These are phyloP conservation scores for Galleria mellonella DNA, from an alignment of 1,140 invertebrate genomes.

Conservation along the genomic window DNA sequence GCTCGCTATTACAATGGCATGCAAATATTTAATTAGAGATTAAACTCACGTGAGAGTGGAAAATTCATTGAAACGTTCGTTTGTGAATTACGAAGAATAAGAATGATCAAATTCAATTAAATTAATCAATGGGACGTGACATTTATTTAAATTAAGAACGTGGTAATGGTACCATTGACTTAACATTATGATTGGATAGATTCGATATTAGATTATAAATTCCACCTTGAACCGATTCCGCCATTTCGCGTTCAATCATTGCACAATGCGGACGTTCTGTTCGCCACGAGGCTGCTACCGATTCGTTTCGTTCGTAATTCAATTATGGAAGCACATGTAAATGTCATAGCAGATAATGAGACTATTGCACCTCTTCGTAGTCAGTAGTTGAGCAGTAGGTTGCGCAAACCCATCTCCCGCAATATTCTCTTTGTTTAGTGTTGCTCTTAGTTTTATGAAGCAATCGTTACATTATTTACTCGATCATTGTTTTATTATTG, in stretches of 20 bases:
- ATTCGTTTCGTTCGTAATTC: conserved; percentile 46
- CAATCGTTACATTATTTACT: conserved; percentile 23
- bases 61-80: no score
- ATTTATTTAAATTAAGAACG: conserved; percentile 8
- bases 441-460: conserved; percentile 19
- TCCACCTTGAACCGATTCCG: conserved; percentile 44
- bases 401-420: conserved; percentile 27
- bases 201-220: conserved; percentile 22
- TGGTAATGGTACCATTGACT: conserved; percentile 16
- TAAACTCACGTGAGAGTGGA: no score
- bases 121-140: conserved; percentile 21
- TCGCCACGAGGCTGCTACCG: conserved; percentile 20
- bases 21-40: no score
- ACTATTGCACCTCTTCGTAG: conserved; percentile 17
- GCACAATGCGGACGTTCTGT: conserved; percentile 26
- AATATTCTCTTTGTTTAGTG: conserved; percentile 16
- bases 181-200: conserved; percentile 30
- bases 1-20: no score
- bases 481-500: conserved; percentile 4
- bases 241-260: conserved; percentile 30
- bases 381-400: conserved; percentile 13
- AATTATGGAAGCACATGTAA: conserved; percentile 59
- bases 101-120: no score
- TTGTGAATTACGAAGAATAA: no score
- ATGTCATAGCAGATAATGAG: conserved; percentile 47